Evolutionary conservation across 2,797 vertebrate genomes (phyloP).

Genomic region (Hephaestus fuliginosus): DNA sequence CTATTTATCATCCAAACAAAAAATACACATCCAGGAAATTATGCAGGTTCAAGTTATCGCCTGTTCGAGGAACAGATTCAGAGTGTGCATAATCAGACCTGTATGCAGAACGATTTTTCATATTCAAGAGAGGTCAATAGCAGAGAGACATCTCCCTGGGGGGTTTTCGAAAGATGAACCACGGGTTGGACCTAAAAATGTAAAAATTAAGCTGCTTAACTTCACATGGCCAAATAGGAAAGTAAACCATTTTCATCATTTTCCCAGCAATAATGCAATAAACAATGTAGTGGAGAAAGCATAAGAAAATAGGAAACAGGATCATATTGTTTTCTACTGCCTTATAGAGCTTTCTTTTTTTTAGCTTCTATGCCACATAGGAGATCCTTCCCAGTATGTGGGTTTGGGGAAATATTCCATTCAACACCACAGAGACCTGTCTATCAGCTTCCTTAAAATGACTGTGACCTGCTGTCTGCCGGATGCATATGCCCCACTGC

Average conservation of each 20-base stretch:
- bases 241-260: constrained; percentile 48
- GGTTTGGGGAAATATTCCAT: constrained; percentile 24
- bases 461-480: constrained; percentile 42
- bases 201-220: constrained; percentile 58
- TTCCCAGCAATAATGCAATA: constrained; percentile 19
- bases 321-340: background rate
- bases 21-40: constrained; percentile 60
- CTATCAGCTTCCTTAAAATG: constrained; percentile 25
- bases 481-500: constrained; percentile 21
- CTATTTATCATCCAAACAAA: constrained; percentile 73
- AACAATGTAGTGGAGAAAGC: constrained; percentile 19
- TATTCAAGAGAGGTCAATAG: constrained; percentile 60
- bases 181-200: constrained; percentile 46
- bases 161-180: constrained; percentile 43
- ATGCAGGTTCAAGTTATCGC: constrained; percentile 59
- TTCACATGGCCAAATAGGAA: constrained; percentile 36
- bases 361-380: background rate
- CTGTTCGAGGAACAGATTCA: constrained; percentile 46
- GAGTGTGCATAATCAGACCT: constrained; percentile 61
- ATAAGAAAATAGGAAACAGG: background rate
- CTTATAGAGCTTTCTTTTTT: background rate
- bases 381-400: background rate
- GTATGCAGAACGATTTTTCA: constrained; percentile 45
- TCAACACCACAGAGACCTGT: constrained; percentile 17
- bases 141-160: constrained; percentile 42